phyloP scores from a whole-genome alignment of 2,113 vertebrate species.

The Asarcornis scutulata region DNA sequence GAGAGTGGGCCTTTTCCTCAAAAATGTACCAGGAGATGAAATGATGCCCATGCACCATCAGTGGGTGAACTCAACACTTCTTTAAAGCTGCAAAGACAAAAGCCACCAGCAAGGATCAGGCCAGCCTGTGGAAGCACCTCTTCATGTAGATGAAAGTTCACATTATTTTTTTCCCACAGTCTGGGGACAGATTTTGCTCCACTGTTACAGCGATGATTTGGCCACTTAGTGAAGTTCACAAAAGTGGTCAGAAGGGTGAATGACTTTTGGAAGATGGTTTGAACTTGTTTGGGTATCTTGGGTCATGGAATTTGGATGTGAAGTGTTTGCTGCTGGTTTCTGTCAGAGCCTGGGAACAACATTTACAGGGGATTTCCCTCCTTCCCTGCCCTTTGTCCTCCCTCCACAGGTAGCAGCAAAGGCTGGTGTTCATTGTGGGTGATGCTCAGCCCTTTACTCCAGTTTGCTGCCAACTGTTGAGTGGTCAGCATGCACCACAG shows the following conservation, averaged over 20 bases:
- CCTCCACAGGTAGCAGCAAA: neutral
- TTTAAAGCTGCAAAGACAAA: neutral
- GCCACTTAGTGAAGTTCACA: neutral
- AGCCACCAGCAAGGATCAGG: neutral
- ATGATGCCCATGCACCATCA: neutral
- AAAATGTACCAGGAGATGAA: neutral
- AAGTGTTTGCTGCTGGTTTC: neutral
- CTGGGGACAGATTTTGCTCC: neutral
- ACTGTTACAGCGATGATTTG: neutral
- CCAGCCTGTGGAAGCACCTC: neutral
- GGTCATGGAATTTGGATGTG: neutral
- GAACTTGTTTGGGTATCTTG: neutral
- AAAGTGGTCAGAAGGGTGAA: neutral
- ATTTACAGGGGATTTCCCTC: neutral
- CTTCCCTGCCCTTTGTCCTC: neutral
- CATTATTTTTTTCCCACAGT: neutral
- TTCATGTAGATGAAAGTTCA: neutral
- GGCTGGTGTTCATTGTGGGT: neutral
- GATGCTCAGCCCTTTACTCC: neutral
- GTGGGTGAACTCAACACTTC: neutral
- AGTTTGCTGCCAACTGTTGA: neutral
- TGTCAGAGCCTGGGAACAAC: neutral
- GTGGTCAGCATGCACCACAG: neutral
- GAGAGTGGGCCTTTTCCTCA: neutral
- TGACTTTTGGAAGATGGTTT: neutral